phyloP scores from a whole-genome alignment of 2,888 invertebrate genomes.

The Drosophila stalkeri region DNA sequence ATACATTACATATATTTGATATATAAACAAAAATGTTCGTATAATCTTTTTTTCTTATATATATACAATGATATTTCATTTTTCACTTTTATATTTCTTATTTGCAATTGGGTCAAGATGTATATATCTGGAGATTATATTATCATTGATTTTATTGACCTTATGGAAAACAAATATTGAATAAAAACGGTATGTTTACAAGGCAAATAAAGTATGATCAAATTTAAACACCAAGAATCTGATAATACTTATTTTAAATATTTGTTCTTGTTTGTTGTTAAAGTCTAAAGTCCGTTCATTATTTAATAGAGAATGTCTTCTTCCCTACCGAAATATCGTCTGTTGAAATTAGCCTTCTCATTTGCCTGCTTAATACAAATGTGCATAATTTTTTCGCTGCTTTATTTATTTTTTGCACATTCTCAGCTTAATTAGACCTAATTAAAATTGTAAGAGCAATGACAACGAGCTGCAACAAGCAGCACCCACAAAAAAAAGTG shows the following conservation, averaged over 20 bases:
- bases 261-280: background rate
- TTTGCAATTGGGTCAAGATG: background rate
- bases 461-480: slow-evolving; percentile 50
- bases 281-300: no score
- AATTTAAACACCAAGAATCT: background rate
- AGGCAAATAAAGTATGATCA: background rate
- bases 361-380: slow-evolving; percentile 36
- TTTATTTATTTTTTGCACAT: slow-evolving; percentile 42
- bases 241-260: background rate
- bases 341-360: background rate
- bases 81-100: background rate
- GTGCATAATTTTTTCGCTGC: slow-evolving; percentile 14
- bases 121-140: background rate
- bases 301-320: background rate
- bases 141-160: background rate
- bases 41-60: no score
- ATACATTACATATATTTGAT: no score
- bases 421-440: slow-evolving; percentile 70
- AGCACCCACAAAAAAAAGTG: slow-evolving; percentile 30
- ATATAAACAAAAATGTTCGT: no score
- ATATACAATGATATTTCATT: background rate
- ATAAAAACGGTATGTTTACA: background rate
- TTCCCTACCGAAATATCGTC: background rate
- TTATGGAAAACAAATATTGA: background rate
- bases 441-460: slow-evolving; percentile 63